These are phyloP conservation scores for Megalurothrips usitatus DNA, from an alignment of 2,888 invertebrate species.

Conservation along the genomic window DNA sequence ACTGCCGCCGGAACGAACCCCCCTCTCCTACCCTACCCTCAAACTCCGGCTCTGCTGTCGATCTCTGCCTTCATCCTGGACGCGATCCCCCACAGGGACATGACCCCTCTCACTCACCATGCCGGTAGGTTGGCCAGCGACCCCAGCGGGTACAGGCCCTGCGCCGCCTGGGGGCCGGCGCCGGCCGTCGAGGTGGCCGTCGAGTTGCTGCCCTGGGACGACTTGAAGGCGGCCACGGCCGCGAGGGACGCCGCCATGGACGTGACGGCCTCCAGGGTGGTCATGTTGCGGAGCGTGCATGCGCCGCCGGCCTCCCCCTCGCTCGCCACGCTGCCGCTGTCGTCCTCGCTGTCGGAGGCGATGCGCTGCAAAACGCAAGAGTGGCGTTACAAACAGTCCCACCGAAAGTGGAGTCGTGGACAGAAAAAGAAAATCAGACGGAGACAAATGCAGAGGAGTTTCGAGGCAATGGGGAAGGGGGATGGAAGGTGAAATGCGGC, in stretches of 20 bases:
- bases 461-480: too few species aligned
- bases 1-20: too few species aligned
- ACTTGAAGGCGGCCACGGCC: constrained; percentile 59
- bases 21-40: too few species aligned
- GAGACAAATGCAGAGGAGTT: too few species aligned
- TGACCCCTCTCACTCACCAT: not conserved
- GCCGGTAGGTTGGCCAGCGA: not conserved
- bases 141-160: not conserved
- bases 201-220: not conserved
- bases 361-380: not conserved
- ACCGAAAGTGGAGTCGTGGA: too few species aligned
- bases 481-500: too few species aligned
- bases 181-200: not conserved
- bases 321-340: constrained; percentile 33
- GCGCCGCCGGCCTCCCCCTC: constrained; percentile 4
- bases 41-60: too few species aligned
- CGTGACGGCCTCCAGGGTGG: constrained; percentile 21
- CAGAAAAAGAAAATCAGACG: too few species aligned
- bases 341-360: constrained; percentile 31
- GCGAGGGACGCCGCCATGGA: constrained; percentile 61
- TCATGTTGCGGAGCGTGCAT: constrained; percentile 2
- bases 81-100: not conserved
- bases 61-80: too few species aligned
- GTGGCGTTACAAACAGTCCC: too few species aligned
- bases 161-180: not conserved